These are phyloP conservation scores for Ptyas mucosa DNA, from an alignment of 2,113 vertebrate genomes.

Conservation along the genomic window DNA sequence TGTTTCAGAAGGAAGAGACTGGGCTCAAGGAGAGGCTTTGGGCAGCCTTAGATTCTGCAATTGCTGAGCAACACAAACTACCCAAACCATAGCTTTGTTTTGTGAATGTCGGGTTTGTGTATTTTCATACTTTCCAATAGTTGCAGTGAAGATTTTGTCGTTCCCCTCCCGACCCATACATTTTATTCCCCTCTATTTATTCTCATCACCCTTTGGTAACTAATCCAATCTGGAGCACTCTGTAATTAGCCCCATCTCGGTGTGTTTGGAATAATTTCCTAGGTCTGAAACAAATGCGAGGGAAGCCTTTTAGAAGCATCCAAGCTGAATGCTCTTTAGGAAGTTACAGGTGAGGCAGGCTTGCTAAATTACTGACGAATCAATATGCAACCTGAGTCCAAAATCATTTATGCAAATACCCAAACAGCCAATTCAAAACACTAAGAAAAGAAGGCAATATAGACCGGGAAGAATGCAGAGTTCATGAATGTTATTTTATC, in stretches of 20 bases:
- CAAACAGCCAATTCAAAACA: background rate
- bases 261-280: conserved; percentile 53
- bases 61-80: background rate
- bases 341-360: conserved; percentile 1
- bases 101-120: background rate
- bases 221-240: conserved; percentile 61
- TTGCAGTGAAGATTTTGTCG: background rate
- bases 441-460: background rate
- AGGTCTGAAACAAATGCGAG: conserved; percentile 56
- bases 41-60: background rate
- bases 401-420: background rate
- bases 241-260: conserved; percentile 61
- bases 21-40: background rate
- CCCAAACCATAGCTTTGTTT: background rate
- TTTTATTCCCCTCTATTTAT: background rate
- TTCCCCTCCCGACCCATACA: too few species aligned
- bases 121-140: background rate
- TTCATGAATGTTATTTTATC: background rate
- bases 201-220: conserved; percentile 41
- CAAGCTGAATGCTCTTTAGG: conserved; percentile 41
- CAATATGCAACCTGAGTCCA: conserved; percentile 5
- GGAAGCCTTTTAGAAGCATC: conserved; percentile 50
- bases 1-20: background rate
- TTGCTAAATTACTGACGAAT: conserved; percentile 1
- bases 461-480: background rate